These are phyloP conservation scores for Kuschelorhynchus macadamiae DNA, from an alignment of 2,888 invertebrate species.

Conservation along the genomic window DNA sequence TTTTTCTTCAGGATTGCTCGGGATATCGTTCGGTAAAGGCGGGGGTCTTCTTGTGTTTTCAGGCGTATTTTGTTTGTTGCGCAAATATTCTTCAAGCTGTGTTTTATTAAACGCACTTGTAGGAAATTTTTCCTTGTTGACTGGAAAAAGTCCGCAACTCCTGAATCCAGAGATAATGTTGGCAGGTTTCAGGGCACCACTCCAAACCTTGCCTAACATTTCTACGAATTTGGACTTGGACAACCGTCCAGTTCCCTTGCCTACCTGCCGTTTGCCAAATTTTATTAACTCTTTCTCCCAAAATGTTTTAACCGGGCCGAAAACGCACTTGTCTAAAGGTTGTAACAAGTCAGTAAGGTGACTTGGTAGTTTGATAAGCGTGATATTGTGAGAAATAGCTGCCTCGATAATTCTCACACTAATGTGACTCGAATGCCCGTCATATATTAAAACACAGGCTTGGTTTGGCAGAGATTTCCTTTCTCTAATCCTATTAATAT, in stretches of 20 bases:
- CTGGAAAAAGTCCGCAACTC: constrained; percentile 8
- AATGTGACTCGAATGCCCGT: constrained; percentile 42
- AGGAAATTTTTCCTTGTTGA: constrained; percentile 4
- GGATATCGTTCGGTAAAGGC: constrained; percentile 4
- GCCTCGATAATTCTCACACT: constrained; percentile 46
- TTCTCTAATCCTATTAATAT: constrained; percentile 18
- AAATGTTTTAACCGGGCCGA: constrained; percentile 35
- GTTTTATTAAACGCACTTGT: background rate
- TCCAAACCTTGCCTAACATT: constrained; percentile 19
- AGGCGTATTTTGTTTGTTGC: background rate
- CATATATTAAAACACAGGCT: constrained; percentile 30
- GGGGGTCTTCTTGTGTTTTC: constrained; percentile 8
- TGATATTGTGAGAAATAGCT: constrained; percentile 41
- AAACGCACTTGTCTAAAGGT: constrained; percentile 47
- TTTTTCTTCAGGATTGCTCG: background rate
- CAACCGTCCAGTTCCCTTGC: no score
- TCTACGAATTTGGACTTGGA: background rate
- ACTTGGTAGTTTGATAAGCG: constrained; percentile 44
- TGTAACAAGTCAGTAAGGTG: constrained; percentile 52
- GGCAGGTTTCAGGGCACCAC: constrained; percentile 4
- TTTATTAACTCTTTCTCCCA: constrained; percentile 3
- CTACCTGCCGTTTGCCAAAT: background rate
- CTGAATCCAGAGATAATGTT: no score
- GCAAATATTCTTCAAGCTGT: constrained; percentile 7
- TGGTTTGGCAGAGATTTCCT: constrained; percentile 16